These are phyloP conservation scores for Ochropleura leucogaster DNA, from an alignment of 2,888 invertebrate species.

Conservation along the genomic window DNA sequence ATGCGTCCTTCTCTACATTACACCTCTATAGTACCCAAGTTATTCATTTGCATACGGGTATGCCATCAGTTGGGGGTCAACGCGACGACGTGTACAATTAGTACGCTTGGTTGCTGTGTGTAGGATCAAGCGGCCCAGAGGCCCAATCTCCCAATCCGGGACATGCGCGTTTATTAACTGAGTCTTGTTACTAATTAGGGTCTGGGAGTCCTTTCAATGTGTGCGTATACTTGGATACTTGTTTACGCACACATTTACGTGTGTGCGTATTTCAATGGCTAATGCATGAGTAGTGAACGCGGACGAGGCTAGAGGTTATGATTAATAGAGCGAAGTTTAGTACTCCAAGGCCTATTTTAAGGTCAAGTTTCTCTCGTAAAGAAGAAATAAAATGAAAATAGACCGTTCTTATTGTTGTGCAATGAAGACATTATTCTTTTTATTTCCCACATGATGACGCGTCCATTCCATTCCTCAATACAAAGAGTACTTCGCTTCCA, in stretches of 20 bases:
- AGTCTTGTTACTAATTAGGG: constrained; percentile 69
- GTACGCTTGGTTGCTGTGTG: constrained; percentile 61
- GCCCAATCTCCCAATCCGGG: constrained; percentile 62
- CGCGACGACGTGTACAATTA: constrained; percentile 64
- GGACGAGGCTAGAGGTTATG: constrained; percentile 43
- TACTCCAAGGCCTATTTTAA: constrained; percentile 51
- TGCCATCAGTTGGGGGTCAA: constrained; percentile 63
- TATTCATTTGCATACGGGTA: constrained; percentile 65
- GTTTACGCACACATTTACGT: neutral
- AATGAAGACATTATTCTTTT: constrained; percentile 60
- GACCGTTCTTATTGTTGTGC: constrained; percentile 47
- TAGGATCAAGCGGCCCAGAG: constrained; percentile 62
- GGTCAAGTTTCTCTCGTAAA: constrained; percentile 42
- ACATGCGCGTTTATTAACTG: constrained; percentile 68
- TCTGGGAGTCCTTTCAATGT: constrained; percentile 53
- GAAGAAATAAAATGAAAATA: constrained; percentile 35
- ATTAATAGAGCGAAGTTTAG: constrained; percentile 56
- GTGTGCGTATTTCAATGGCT: constrained; percentile 38
- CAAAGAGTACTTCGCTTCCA: constrained; percentile 59
- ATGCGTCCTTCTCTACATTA: constrained; percentile 56
- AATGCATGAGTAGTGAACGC: constrained; percentile 41
- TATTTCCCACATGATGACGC: constrained; percentile 57
- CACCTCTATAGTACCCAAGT: constrained; percentile 52
- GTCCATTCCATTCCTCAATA: constrained; percentile 56
- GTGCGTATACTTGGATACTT: constrained; percentile 22